phyloP scores from a whole-genome alignment of 2,797 vertebrate species.

The Jordanella pulchra region DNA sequence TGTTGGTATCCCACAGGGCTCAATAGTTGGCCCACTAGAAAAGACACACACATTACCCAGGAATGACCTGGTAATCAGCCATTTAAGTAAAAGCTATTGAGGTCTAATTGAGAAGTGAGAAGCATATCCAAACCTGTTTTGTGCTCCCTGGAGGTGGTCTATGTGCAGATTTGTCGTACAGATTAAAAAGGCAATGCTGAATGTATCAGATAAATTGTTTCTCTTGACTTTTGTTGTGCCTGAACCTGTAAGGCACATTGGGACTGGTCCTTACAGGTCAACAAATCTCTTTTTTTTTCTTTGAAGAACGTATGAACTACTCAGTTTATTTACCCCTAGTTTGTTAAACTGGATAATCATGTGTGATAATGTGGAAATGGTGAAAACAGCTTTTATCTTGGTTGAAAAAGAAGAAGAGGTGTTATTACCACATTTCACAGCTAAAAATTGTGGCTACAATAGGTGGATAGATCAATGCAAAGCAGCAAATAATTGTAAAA shows the following conservation, averaged over 20 bases:
- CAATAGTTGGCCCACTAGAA: slow-evolving; percentile 76
- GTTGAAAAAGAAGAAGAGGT: neutral
- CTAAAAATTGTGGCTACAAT: too few species aligned
- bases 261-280: slow-evolving; percentile 76
- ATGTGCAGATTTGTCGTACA: slow-evolving; percentile 87
- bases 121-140: slow-evolving; percentile 93
- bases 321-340: slow-evolving; percentile 73
- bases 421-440: neutral
- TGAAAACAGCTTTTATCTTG: neutral
- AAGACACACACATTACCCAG: slow-evolving; percentile 91
- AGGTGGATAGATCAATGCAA: too few species aligned
- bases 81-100: slow-evolving; percentile 93
- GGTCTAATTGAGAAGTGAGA: slow-evolving; percentile 88
- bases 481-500: too few species aligned
- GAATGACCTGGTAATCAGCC: slow-evolving; percentile 97
- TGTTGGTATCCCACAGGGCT: slow-evolving; percentile 74
- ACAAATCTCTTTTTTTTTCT: slow-evolving; percentile 62
- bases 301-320: slow-evolving; percentile 50
- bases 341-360: slow-evolving; percentile 69
- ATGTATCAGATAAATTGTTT: slow-evolving; percentile 78
- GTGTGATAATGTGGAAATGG: slow-evolving; percentile 28
- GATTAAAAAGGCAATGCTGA: slow-evolving; percentile 90
- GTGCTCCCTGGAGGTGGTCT: slow-evolving; percentile 93
- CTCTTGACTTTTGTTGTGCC: slow-evolving; percentile 81
- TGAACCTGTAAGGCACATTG: slow-evolving; percentile 81